These are phyloP conservation scores for Rhombomys opimus DNA, from an alignment of 2,113 vertebrate genomes.

Conservation along the genomic window DNA sequence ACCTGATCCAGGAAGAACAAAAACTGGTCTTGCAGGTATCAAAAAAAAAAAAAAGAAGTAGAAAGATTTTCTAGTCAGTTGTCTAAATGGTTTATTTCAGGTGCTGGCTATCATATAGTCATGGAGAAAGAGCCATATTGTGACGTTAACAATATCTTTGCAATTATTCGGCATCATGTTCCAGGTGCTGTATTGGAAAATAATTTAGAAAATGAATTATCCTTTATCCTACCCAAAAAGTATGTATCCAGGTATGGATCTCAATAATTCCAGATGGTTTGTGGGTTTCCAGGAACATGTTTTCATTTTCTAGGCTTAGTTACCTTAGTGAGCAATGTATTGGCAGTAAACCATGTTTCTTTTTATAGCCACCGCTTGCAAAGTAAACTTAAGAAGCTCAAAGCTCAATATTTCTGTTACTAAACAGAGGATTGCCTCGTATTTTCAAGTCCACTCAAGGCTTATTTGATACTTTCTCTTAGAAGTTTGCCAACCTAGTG, in stretches of 20 bases:
- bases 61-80: slow-evolving; percentile 15
- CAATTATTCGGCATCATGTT: slow-evolving; percentile 92
- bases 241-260: slow-evolving; percentile 90
- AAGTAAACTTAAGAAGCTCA: not conserved
- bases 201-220: slow-evolving; percentile 92
- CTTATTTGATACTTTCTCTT: slow-evolving; percentile 19
- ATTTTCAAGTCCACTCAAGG: not conserved
- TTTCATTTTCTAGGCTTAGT: not conserved
- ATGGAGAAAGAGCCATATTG: slow-evolving; percentile 94
- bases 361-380: not conserved
- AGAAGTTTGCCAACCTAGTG: not conserved
- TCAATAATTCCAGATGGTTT: not conserved
- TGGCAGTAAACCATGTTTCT: not conserved
- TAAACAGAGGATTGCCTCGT: not conserved
- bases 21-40: not conserved
- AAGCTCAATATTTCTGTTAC: not conserved
- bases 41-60: not conserved
- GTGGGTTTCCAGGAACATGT: slow-evolving; percentile 17
- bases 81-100: slow-evolving; percentile 83
- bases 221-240: slow-evolving; percentile 95
- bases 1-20: not conserved
- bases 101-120: slow-evolving; percentile 97
- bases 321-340: not conserved
- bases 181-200: slow-evolving; percentile 94
- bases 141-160: slow-evolving; percentile 91